A percentile compares a stretch with the other conserved stretches of the same genome.
Conservation (phyloP, 2,797 vertebrate genomes). For the Channa striata region DNA sequence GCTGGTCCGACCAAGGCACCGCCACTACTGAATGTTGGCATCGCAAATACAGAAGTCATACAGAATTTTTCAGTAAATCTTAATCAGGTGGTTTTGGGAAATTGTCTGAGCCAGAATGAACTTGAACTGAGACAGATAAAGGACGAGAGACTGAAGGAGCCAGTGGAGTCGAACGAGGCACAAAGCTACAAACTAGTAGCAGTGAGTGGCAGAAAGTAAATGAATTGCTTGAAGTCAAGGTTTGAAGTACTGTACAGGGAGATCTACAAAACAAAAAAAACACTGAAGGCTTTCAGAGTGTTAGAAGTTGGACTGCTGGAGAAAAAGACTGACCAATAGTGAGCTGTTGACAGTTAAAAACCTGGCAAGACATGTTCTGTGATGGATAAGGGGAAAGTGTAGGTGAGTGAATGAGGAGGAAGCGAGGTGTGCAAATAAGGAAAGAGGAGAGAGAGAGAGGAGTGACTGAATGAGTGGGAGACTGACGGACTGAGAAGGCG, state of each 20-base stretch:
- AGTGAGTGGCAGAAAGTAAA: constrained; percentile 15
- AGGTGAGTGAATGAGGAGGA: constrained; percentile 52
- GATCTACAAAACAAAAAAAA: constrained; percentile 7
- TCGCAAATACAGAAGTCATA: too few relatives aligned
- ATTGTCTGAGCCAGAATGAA: constrained; percentile 2
- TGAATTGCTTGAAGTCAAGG: constrained; percentile 17
- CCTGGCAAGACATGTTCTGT: constrained; percentile 38
- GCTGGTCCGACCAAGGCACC: too few relatives aligned
- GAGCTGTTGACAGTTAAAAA: constrained; percentile 39
- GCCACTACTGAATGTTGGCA: too few relatives aligned
- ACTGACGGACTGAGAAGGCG: constrained; percentile 60
- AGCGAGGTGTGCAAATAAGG: constrained; percentile 68
- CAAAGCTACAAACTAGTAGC: constrained; percentile 2
- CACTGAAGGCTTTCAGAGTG: constrained; percentile 11
- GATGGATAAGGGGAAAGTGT: constrained; percentile 54
- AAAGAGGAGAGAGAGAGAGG: constrained; percentile 35
- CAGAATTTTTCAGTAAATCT: not conserved
- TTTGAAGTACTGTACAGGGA: not conserved
- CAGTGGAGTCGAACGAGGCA: constrained; percentile 9
- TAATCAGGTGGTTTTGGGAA: not conserved
- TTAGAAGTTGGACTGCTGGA: constrained; percentile 7
- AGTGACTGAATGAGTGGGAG: constrained; percentile 53
- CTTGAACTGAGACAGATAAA: constrained; percentile 3
- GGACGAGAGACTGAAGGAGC: not conserved
- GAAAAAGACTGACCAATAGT: constrained; percentile 16